Percentiles rank a stretch among this genome's conserved stretches.
Evolutionary conservation across 2,113 vertebrate species (phyloP).

Genomic region (Diadophis punctatus): DNA sequence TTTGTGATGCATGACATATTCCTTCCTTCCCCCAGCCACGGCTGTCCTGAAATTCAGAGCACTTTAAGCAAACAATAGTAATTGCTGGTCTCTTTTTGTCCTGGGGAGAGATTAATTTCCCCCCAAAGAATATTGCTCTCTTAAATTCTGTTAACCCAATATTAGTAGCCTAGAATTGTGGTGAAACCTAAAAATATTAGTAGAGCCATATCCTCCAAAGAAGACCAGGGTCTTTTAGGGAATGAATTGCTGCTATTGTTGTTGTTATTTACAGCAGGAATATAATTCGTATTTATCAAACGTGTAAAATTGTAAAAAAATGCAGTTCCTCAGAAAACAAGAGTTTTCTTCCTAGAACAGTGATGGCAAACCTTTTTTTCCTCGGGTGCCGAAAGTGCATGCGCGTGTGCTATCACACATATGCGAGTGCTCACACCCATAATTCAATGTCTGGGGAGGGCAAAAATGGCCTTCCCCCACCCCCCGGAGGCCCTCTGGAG

Average conservation of each 20-base stretch:
- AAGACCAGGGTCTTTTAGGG: not conserved
- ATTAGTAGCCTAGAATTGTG: slow-evolving; percentile 18
- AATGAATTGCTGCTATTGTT: not conserved
- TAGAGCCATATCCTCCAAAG: slow-evolving; percentile 8
- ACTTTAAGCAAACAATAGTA: slow-evolving; percentile 24
- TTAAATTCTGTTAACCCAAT: not conserved
- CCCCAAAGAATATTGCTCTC: slow-evolving; percentile 37
- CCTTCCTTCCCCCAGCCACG: not conserved
- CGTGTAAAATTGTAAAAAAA: slow-evolving; percentile 24
- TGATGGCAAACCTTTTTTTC: no score
- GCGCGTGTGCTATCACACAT: no score
- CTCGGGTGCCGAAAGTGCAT: no score
- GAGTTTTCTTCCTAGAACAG: slow-evolving; percentile 3
- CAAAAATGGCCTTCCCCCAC: no score
- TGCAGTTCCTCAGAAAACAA: slow-evolving; percentile 15
- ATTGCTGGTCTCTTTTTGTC: not conserved
- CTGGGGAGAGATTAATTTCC: not conserved
- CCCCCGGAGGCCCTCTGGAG: no score
- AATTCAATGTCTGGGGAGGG: no score
- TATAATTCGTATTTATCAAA: slow-evolving; percentile 27
- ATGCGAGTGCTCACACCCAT: no score
- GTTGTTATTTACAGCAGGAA: slow-evolving; percentile 2
- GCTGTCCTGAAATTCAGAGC: not conserved
- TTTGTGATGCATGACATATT: not conserved
- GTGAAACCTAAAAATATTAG: slow-evolving; percentile 23